Base-by-base conservation (phyloP, 2,113 vertebrate species). In the Ammospiza nelsoni region DNA sequence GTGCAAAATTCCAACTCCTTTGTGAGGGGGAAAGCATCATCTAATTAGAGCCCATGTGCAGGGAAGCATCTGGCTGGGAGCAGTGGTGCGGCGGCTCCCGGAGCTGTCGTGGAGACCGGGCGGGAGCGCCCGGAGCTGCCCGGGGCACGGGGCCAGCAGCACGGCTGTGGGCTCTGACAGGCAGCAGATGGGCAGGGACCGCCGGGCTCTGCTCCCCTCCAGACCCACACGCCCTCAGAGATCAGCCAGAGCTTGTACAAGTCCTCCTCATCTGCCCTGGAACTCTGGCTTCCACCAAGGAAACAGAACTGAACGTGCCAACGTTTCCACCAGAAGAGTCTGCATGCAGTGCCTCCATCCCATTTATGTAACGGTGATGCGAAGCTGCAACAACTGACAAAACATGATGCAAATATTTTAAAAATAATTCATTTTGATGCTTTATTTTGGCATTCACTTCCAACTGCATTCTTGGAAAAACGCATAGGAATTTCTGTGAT, bases 41-140 rank as follows among this genome's bases (percentile, higher is more conserved):
- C 96, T 98, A 98, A 98, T 98, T 98, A 98, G 98, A 98, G 95
- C 97, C 98, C 97, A 94, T 97, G 98, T 97, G 96, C 98, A 78
- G 95, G 95, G 95, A 67, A 97, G 98, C 98, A 98, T 98, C 98
- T 98, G 98, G 98, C 97, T 93, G 85, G 90, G 96, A 93, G 9
- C 96, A 95, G 98, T 97, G 94, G 96, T 92, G 95, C 66, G 95
- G 82, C 90, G 2, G 92, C 73, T 94, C 96, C 96, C 73, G 15
- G 96, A 97, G 98, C 96, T 98, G 98, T 98, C 94, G 92, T 98
- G 98, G 98, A 97, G 98, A 97, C 90, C 90, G 91, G 92, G 94
- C 96, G 93, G 95, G 95, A 97, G 96, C n/a, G 96, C 97, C 93
- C 76, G 5, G 94, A 95, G 97, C 97, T 17, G 88, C 91, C 96